Evolutionary conservation across 2,113 vertebrate species (phyloP), one percentile per base, ranked within the genome.

Genomic region (Xerus inauris): DNA sequence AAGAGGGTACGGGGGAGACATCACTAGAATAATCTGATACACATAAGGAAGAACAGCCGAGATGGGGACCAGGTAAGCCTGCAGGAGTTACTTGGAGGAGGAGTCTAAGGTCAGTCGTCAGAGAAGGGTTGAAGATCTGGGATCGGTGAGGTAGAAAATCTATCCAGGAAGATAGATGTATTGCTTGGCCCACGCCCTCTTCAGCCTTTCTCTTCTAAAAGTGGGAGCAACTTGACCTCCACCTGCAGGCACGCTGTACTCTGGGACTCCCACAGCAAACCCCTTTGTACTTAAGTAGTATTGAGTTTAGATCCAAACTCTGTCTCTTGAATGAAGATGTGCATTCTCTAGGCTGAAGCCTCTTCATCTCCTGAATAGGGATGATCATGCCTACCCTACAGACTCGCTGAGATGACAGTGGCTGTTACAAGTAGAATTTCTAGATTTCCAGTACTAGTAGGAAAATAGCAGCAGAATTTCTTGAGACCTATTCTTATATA

Each of bases 81-180:
- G 24, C 10, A 75, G 69, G 65, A 16, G 59, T 40, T n/a, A 0
- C 38, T 76, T 86, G 51, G 59, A 75, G 72, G 51, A 69, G 35
- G 7, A 22, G 38, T 35, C n/a, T 26, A 32, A 85, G n/a, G 32
- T 19, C 62, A 28, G 0, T 5, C 0, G 22, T 62, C 59, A 57
- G 82, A 80, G 38, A 67, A 81, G 32, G 4, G 8, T 2, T 3
- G 40, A 94, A 62, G 38, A 9, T 6, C 11, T 4, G 62, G 47
- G 62, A n/a, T 38, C 24, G 30, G 45, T 17, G 49, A 32, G 67
- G 38, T 19, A n/a, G n/a, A 90, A 85, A 80, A 17, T 69, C 32
- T 2, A 40, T 71, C 38, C 4, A 32, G 64, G 40, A 83, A 38
- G 35, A 42, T 11, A 2, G 3, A 4, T 0, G 0, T 2, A 11